Conservation (phyloP, 2,888 invertebrate species). For the Acrobasis repandana region DNA sequence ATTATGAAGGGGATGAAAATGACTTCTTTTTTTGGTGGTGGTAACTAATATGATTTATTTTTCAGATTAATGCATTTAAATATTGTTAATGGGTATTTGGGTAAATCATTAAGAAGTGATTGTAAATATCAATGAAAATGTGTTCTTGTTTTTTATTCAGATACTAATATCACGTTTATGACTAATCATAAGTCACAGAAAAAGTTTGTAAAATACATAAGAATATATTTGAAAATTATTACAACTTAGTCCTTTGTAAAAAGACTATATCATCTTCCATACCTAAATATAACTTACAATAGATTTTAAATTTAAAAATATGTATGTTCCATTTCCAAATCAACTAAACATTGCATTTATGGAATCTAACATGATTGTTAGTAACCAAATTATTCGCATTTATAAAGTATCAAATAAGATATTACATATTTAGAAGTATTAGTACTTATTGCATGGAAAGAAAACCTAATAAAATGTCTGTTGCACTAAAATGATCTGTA, state of each 20-base stretch:
- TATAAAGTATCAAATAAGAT: conserved; percentile 14
- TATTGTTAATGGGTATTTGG: conserved; percentile 19
- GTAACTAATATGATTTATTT: conserved; percentile 4
- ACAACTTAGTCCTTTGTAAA: not conserved
- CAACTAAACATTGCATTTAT: not conserved
- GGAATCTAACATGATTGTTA: not conserved
- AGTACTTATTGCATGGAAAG: conserved; percentile 1
- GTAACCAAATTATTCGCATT: conserved; percentile 4
- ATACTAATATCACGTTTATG: not conserved
- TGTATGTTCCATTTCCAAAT: too few species aligned
- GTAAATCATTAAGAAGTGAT: conserved; percentile 27
- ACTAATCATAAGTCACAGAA: not conserved
- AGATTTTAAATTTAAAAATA: too few species aligned
- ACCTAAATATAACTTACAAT: too few species aligned
- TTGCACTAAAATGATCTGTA: not conserved
- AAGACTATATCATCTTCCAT: too few species aligned
- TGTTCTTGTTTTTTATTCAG: conserved; percentile 19
- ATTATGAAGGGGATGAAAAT: conserved; percentile 1
- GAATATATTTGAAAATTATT: not conserved
- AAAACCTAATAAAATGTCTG: too few species aligned
- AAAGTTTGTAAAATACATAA: not conserved
- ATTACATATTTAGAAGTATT: conserved; percentile 5
- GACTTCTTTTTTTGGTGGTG: conserved; percentile 34
- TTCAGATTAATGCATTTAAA: not conserved
- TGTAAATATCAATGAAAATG: conserved; percentile 72